phyloP scores from a whole-genome alignment of 2,888 invertebrate species.

The Venusia cambrica region DNA sequence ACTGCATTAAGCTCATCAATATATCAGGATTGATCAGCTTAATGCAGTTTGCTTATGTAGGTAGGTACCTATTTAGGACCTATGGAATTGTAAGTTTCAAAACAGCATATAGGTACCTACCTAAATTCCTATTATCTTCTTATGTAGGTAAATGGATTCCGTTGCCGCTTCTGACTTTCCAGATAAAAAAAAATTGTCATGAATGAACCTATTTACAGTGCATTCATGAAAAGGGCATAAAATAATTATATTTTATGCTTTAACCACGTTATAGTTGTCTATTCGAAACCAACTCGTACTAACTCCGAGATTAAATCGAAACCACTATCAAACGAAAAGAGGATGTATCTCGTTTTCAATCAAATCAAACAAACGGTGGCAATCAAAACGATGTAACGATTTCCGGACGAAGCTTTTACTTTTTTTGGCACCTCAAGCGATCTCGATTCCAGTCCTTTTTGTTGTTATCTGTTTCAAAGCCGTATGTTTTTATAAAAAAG shows the following conservation, averaged over 20 bases:
- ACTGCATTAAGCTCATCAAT: conserved; percentile 16
- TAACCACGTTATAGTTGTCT: conserved; percentile 7
- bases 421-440: conserved; percentile 56
- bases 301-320: conserved; percentile 16
- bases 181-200: too few species aligned
- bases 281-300: conserved; percentile 7
- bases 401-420: conserved; percentile 50
- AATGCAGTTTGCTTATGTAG: too few species aligned
- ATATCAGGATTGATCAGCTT: too few species aligned
- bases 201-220: too few species aligned
- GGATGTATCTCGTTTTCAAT: conserved; percentile 46
- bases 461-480: conserved; percentile 56
- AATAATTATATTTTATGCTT: too few species aligned
- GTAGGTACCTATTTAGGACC: too few species aligned
- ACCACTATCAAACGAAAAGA: conserved; percentile 23
- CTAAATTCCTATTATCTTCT: too few species aligned
- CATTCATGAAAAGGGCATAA: too few species aligned
- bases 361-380: conserved; percentile 52
- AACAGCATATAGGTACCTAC: too few species aligned
- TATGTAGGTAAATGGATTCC: too few species aligned
- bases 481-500: conserved; percentile 63
- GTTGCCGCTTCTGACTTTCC: too few species aligned
- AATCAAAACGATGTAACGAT: conserved; percentile 64
- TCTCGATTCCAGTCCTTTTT: conserved; percentile 49
- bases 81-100: too few species aligned